Base-by-base conservation (phyloP, 2,888 invertebrate genomes). In the Rhingia rostrata region DNA sequence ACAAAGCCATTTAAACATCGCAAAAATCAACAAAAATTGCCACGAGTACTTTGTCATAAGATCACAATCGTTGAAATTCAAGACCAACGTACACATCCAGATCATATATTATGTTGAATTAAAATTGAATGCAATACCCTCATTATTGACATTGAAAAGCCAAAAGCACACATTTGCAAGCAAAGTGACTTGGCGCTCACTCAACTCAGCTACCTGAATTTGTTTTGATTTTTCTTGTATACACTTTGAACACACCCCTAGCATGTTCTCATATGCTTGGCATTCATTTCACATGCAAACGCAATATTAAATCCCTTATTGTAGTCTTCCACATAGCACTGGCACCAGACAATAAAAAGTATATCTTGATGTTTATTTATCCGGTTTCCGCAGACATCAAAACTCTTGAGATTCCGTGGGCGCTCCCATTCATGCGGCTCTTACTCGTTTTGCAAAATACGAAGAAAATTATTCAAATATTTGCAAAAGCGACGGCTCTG, bases 391-490 rank as follows among this genome's bases (percentile, higher is more conserved):
- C 70, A 49, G 58, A 70, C 58, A 39, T 58, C 58, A 49, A 47
- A 47, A 41, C 49, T 69, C 41, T 47, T 51, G 30, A 12, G n/a
- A 66, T 41, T 41, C 39, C 32, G 32, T 22, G 14, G 41, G 41
- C 66, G 41, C 30, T 30, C 30, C 49, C 33, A 22, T n/a, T 30
- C 10, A 41, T 9, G 30, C 9, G 30, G 3, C 30, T 6, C 37
- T 22, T 49, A 7, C 30, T 35, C 12, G 12, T 7, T 63, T 47
- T 35, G 22, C 9, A 10, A 49, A 32, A 22, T 22, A 22, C n/a
- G 37, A 30, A 64, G 22, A 54, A 53, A 66, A 66, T 35, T 53
- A 54, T 66, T 66, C 49, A 70, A 70, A 49, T 60, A 61, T 53
- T 61, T 45, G 53, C 61, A 35, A 53, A 60, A 43, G 22, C 1